Evolutionary conservation across 2,888 invertebrate genomes (phyloP), one percentile per base, ranked within the genome.

Genomic region (Zygaena filipendulae): DNA sequence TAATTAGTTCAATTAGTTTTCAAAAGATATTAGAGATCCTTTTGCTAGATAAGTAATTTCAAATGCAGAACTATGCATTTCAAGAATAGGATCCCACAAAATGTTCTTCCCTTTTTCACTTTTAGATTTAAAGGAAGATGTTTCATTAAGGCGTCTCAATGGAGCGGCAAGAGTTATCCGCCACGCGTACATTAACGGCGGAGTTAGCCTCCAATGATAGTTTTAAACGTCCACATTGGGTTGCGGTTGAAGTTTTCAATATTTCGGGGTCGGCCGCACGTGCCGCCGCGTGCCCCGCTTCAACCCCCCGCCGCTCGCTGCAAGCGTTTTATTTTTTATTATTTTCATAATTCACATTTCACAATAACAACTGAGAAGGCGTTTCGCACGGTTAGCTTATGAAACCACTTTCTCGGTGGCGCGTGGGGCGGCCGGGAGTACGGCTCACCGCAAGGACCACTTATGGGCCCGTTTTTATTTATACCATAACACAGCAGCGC

Each of bases 311-410:
- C 57, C 42, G 61, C 49, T 51, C 47, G 43, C 38, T 38, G 37
- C 48, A 51, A n/a, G 43, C 62, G 59, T 52, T 69, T 63, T 64
- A 72, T 67, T 77, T 77, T 77, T 77, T 77, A 79, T 74, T 74
- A 77, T 77, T 75, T 79, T 75, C 74, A 75, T 75, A 75, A 74
- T 77, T 79, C 75, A 77, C 66, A 64, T 71, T 74, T 72, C 72
- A 74, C 72, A 71, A 74, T 71, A 75, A 72, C 71, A 75, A 71
- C 66, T 56, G 67, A 57, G 74, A 67, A 74, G 75, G 74, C 75
- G 77, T 75, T 74, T 75, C 75, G 77, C 77, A 75, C 75, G 77
- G 74, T 72, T 75, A 68, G 69, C 60, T 69, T 63, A 66, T 67
- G 70, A 68, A 68, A 66, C 69, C 67, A 67, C 71, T 71, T 60